Evolutionary conservation across 2,797 vertebrate species (phyloP).

Genomic region (Myotis findleyi): DNA sequence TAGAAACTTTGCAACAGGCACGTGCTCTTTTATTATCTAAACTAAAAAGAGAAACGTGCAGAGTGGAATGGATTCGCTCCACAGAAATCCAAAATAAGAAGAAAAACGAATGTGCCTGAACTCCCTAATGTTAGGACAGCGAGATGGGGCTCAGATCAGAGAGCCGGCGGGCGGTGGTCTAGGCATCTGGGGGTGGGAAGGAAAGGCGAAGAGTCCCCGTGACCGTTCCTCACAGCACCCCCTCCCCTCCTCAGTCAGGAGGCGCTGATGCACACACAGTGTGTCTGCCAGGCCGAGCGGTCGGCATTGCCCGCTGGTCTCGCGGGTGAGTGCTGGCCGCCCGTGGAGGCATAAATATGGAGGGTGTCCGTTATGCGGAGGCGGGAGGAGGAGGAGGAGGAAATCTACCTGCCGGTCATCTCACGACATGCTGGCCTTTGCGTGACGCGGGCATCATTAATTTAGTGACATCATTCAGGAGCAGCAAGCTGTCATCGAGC

Average conservation of each 20-base stretch:
- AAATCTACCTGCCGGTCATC: constrained; percentile 6
- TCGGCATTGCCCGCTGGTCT: background rate
- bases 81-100: constrained; percentile 16
- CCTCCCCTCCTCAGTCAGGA: background rate
- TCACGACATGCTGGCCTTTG: background rate
- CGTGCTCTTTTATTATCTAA: constrained; percentile 28
- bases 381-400: background rate
- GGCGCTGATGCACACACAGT: background rate
- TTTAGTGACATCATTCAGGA: constrained; percentile 22
- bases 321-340: background rate
- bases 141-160: background rate
- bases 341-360: background rate
- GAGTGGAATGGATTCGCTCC: background rate
- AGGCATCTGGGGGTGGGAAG: background rate
- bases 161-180: background rate
- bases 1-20: background rate
- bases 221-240: background rate
- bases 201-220: background rate
- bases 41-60: background rate
- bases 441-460: constrained; percentile 7
- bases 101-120: background rate
- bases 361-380: background rate
- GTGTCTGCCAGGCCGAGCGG: background rate
- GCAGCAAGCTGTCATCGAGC: background rate
- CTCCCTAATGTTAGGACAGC: background rate